phyloP scores from a whole-genome alignment of 2,888 invertebrate genomes.

The Limenitis camilla region DNA sequence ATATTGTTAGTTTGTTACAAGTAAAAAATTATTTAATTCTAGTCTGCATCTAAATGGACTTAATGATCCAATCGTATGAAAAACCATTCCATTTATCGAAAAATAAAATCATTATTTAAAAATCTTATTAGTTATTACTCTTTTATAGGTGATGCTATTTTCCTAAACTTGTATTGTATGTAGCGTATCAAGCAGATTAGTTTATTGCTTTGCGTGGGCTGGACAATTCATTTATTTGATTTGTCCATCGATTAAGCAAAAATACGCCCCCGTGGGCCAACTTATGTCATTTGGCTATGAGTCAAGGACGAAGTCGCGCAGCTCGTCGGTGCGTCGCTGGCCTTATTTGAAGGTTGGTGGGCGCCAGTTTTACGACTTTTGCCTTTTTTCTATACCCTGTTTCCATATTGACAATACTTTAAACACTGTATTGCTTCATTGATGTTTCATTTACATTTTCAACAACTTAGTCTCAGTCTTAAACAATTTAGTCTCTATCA shows the following conservation, averaged over 20 bases:
- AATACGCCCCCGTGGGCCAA: slow-evolving; percentile 72
- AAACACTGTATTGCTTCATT: slow-evolving; percentile 48
- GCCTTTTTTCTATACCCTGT: slow-evolving; percentile 66
- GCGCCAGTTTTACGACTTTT: slow-evolving; percentile 72
- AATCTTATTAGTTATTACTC: too few relatives aligned
- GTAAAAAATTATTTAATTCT: too few relatives aligned
- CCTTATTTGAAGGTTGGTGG: slow-evolving; percentile 74
- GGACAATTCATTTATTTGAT: slow-evolving; percentile 50
- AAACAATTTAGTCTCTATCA: not conserved
- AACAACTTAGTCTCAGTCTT: not conserved
- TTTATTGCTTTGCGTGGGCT: slow-evolving; percentile 43
- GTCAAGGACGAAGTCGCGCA: slow-evolving; percentile 67
- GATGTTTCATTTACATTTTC: slow-evolving; percentile 33
- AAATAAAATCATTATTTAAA: too few relatives aligned
- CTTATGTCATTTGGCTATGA: slow-evolving; percentile 73
- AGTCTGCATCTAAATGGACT: too few relatives aligned
- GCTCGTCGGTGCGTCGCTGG: slow-evolving; percentile 55
- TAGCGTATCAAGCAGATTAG: slow-evolving; percentile 1
- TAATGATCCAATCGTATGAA: too few relatives aligned
- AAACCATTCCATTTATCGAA: too few relatives aligned
- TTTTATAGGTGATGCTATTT: not conserved
- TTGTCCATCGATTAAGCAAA: slow-evolving; percentile 70
- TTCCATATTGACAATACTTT: slow-evolving; percentile 58
- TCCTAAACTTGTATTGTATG: not conserved
- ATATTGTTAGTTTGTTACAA: too few relatives aligned